phyloP scores from a whole-genome alignment of 2,797 vertebrate species.

The Oryzias dopingdopingensis region DNA sequence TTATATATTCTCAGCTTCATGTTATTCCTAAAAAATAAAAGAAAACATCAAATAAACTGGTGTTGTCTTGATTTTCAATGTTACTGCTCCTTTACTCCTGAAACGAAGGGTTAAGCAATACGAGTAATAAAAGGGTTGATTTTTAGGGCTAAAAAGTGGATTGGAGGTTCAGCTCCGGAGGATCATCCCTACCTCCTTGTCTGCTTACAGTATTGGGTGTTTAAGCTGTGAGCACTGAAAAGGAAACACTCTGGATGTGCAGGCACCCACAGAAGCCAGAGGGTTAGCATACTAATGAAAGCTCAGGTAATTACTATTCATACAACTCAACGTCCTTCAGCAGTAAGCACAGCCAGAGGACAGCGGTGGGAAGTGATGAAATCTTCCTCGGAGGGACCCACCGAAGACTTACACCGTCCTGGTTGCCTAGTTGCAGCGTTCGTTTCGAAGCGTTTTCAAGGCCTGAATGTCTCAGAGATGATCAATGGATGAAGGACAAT shows the following conservation, averaged over 20 bases:
- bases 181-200: too few species aligned
- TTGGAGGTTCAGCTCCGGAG: too few species aligned
- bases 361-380: slow-evolving; percentile 14
- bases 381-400: slow-evolving; percentile 33
- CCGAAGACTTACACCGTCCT: slow-evolving; percentile 39
- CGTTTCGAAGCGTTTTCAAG: slow-evolving; percentile 42
- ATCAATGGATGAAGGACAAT: slow-evolving; percentile 20
- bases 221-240: slow-evolving; percentile 13
- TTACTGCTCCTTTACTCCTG: too few species aligned
- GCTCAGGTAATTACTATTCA: slow-evolving; percentile 18
- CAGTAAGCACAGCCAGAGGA: slow-evolving; percentile 26
- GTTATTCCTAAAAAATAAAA: too few species aligned
- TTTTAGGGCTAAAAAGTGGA: too few species aligned
- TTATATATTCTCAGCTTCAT: too few species aligned
- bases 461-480: slow-evolving; percentile 29
- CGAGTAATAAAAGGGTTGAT: too few species aligned
- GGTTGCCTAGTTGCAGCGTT: slow-evolving; percentile 70
- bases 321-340: slow-evolving; percentile 15
- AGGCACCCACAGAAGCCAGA: slow-evolving; percentile 22
- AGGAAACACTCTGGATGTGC: slow-evolving; percentile 11
- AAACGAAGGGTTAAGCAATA: too few species aligned
- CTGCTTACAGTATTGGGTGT: slow-evolving; percentile 8
- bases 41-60: too few species aligned
- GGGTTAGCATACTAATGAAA: slow-evolving; percentile 30
- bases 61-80: too few species aligned